Evolutionary conservation across 1,140 invertebrate genomes (phyloP).

Genomic region (Drosophila virilis): DNA sequence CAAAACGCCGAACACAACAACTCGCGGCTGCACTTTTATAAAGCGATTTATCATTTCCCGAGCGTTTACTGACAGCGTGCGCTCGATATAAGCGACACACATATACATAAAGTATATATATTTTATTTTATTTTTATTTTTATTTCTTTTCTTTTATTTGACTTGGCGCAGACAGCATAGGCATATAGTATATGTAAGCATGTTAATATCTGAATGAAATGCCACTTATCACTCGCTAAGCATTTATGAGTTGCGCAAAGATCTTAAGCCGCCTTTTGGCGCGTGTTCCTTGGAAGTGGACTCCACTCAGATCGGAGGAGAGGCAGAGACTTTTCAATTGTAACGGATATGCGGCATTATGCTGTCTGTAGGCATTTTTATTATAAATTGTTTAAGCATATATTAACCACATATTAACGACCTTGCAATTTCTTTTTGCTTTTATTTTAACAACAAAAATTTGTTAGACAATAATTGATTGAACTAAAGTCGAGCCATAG

Average conservation of each 20-base stretch:
- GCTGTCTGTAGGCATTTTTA: conserved; percentile 19
- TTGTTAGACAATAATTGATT: conserved; percentile 3
- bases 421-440: too few species aligned
- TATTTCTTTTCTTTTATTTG: conserved; percentile 32
- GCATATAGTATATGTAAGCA: conserved; percentile 18
- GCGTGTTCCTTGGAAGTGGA: conserved; percentile 52
- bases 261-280: conserved; percentile 73
- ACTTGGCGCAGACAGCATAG: conserved; percentile 25
- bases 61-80: conserved; percentile 77
- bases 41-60: conserved; percentile 81
- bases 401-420: neutral
- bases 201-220: conserved; percentile 76
- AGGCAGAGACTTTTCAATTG: conserved; percentile 17
- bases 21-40: conserved; percentile 80
- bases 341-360: conserved; percentile 75
- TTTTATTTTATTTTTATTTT: too few species aligned
- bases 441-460: neutral
- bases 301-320: neutral
- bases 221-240: conserved; percentile 64
- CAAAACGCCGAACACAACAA: conserved; percentile 42
- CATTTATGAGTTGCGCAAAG: conserved; percentile 71
- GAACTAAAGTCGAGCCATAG: neutral
- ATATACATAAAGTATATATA: conserved; percentile 10
- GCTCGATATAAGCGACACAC: conserved; percentile 65
- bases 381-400: neutral